Base-by-base conservation (phyloP, 2,888 invertebrate species). In the Cecidostiba fungosa region DNA sequence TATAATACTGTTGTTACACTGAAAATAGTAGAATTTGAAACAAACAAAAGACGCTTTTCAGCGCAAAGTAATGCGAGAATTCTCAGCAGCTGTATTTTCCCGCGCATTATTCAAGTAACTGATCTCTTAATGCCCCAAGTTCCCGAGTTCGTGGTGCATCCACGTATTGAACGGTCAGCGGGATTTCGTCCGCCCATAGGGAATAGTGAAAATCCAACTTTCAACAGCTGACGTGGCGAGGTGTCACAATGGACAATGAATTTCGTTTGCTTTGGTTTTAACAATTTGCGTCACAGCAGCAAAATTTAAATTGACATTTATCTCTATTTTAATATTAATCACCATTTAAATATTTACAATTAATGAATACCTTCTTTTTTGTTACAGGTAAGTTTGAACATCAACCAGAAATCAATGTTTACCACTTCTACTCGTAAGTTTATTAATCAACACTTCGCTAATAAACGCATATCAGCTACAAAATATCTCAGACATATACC, bases 81-180 rank as follows among this genome's bases (percentile, higher is more conserved):
- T 29, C 26, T 62, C 66, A n/a, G 29, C 29, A 8, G 29, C 29
- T 66, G 66, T 14, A 72, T 72, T 72, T 29, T 23, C 43, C 36
- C 23, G 72, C 39, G 3, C 70, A 39, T 14, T 5, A 36, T 72
- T 43, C 43, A 43, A 23, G 43, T 43, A 43, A 43, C n/a, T 43
- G 43, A 14, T 72, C 72, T 23, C 72, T 23, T 43, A 19, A 29
- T 69, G 32, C 69, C 16, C 12, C 39, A 43, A 72, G 72, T 72
- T 43, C 0, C 23, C 50, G 26, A 50, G 74, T 29, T 74, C 23
- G 74, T 16, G 47, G 74, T 47, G 23, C 74, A 74, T 47, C 43
- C 47, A 50, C 23, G 74, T 50, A 74, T 74, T 50, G 50, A 74
- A 47, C 29, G 19, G 50, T 50, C 74, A 74, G 74, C 74, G 14